A percentile compares a stretch with the other conserved stretches of the same genome.
Conservation (phyloP, 2,888 invertebrate species). For the Megaustenia siamemsis region DNA sequence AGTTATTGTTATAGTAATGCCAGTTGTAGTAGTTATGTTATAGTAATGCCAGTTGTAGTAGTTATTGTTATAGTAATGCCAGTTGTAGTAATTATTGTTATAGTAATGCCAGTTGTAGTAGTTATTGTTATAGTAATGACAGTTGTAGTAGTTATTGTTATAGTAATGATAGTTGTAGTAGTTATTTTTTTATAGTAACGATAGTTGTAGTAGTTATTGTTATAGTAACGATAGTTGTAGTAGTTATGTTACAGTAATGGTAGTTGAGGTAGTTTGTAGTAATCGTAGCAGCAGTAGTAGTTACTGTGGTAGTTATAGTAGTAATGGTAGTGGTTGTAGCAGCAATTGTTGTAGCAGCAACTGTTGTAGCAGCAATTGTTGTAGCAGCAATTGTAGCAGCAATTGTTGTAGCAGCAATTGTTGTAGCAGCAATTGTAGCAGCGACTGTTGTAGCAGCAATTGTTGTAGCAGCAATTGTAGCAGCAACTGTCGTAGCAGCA, state of each 20-base stretch:
- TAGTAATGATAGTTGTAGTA: background rate
- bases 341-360: background rate
- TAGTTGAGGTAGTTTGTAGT: background rate
- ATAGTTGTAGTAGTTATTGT: background rate
- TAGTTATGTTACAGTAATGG: constrained; percentile 6
- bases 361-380: background rate
- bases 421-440: background rate
- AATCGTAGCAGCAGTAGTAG: background rate
- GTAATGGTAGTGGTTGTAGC: background rate
- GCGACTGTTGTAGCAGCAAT: background rate
- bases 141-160: background rate
- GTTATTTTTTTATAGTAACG: background rate
- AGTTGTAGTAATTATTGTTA: no score
- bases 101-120: background rate
- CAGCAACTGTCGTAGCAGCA: no score
- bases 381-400: background rate
- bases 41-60: no score
- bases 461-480: background rate
- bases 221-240: no score
- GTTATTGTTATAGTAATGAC: background rate
- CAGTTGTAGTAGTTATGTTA: background rate
- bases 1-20: background rate
- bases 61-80: no score
- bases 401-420: background rate
- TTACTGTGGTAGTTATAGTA: background rate